Evolutionary conservation across 2,888 invertebrate species (phyloP), one percentile per base, ranked within the genome.

Genomic region (Neoitamus cyanurus): DNA sequence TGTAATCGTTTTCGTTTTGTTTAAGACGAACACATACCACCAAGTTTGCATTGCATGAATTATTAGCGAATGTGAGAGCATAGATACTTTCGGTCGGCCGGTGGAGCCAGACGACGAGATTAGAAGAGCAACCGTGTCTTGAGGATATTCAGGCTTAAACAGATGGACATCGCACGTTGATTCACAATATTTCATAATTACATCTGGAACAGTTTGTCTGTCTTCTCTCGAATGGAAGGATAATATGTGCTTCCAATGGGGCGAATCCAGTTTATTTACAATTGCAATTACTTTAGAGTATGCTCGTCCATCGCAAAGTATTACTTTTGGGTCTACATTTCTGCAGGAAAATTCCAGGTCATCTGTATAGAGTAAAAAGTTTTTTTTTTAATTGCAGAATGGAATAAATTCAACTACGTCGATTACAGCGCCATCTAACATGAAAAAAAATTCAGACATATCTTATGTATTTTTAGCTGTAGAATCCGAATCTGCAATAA

Each of bases 291-390:
- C 36, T 20, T 25, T 31, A 7, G 72, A 36, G 34, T 72, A 30
- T 15, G 48, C 48, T 11, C 11, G 6, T 13, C 46, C 89, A 87
- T 90, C 90, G 84, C 91, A 91, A 82, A 91, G 90, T 46, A 91
- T 89, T 5, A 91, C 37, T n/a, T 89, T 88, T 0, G 91, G 91
- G 11, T 13, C 28, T 11, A 70, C 70, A 31, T n/a, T 70, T 28
- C 11, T 72, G 15, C 70, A 48, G 3, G 80, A 30, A 37, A 11
- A 73, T 73, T 73, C 72, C 3, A 72, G 28, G 15, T 80, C 58
- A 58, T 84, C 84, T 84, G 30, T 9, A 72, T 34, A 2, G 3
- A 42, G 42, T n/a, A 42, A 42, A 42, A 42, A 2, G 13, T n/a
- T 42, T n/a, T n/a, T 13, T 42, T n/a, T n/a, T n/a, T n/a, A n/a